phyloP scores from a whole-genome alignment of 2,797 vertebrate genomes.

The Cryptoprocta ferox region DNA sequence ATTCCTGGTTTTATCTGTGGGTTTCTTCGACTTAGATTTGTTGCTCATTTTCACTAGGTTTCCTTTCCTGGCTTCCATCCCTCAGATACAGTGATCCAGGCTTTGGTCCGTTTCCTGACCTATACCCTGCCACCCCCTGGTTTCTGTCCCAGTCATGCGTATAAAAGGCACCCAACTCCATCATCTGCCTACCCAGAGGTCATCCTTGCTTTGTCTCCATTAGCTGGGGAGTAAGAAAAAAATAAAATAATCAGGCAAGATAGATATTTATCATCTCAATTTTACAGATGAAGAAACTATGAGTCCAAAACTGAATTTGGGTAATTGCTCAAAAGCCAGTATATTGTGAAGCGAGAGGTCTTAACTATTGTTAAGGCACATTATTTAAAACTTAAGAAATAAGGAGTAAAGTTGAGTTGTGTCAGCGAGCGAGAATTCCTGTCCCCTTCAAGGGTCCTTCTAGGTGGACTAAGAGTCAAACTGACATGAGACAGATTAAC shows the following conservation, averaged over 20 bases:
- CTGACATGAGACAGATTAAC: background rate
- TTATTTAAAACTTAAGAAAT: slow-evolving; percentile 33
- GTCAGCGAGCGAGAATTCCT: background rate
- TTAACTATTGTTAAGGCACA: background rate
- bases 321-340: slow-evolving; percentile 27
- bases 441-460: background rate
- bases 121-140: background rate
- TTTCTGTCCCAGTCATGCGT: background rate
- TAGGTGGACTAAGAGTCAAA: background rate
- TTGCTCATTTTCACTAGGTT: background rate
- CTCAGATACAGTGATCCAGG: background rate
- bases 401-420: background rate
- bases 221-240: background rate
- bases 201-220: background rate
- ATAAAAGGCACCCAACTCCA: background rate
- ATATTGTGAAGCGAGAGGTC: background rate
- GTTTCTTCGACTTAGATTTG: slow-evolving; percentile 8
- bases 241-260: background rate
- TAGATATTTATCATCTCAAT: background rate
- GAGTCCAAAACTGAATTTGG: background rate
- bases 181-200: background rate
- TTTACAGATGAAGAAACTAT: slow-evolving; percentile 52
- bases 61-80: background rate
- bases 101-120: background rate
- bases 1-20: background rate